Base-by-base conservation (phyloP, 2,888 invertebrate genomes). In the Celastrina argiolus region DNA sequence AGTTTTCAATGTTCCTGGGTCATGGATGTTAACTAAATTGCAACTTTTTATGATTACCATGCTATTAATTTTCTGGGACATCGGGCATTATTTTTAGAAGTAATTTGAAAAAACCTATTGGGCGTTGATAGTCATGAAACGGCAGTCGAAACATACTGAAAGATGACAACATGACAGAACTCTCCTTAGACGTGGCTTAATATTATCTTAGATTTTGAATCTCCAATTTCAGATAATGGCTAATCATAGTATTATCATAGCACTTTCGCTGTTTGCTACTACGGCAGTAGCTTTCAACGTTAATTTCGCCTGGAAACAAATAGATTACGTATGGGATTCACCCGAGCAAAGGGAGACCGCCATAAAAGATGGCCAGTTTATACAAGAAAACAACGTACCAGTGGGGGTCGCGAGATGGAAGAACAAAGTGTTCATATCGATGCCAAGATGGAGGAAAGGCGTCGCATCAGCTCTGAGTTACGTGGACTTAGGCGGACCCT, bases 391-490 rank as follows among this genome's bases (percentile, higher is more conserved):
- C 80, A 94, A 94, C 75, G 88, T 94, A 5, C 95, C 95, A 0
- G 93, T 95, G 85, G 95, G 95, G 0, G 85, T 93, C 0, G 94
- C 94, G 66, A 85, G 91, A 8, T 94, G 94, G 79, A 87, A 90
- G 0, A 92, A 94, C 71, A 93, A 94, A 71, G 76, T 96, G 2
- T 95, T 96, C 73, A 80, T 96, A 2, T 94, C 96, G 0, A 90
- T 96, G 42, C 96, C 97, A 0, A 87, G 96, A 65, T 91, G 96
- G 78, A 92, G 94, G 69, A 83, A 88, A 31, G 93, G 93, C 88
- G 67, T 94, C 58, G 93, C 93, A 3, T 87, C 94, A 0, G 94
- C 93, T 4, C 75, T 94, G 12, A 94, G 94, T 81, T 92, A 91
- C 73, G 77, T 93, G 75, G 86, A 87, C 58, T 34, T 69, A 68